These are phyloP conservation scores for Rugalucina vietnamica DNA, from an alignment of 2,888 invertebrate genomes.

Conservation along the genomic window DNA sequence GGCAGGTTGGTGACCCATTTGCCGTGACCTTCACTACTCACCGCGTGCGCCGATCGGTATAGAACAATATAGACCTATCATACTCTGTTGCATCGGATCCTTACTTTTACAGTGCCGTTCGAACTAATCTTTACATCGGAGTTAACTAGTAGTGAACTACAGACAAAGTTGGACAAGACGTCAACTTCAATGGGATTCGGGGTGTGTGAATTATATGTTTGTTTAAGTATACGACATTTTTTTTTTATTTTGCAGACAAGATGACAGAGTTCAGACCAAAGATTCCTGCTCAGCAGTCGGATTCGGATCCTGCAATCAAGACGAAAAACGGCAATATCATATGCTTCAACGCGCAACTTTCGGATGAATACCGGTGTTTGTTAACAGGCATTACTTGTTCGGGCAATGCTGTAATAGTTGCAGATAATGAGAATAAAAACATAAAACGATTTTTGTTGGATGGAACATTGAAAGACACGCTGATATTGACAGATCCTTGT, in stretches of 20 bases:
- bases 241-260: conserved; percentile 18
- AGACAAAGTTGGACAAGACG: background rate
- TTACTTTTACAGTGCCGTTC: background rate
- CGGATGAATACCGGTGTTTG: conserved; percentile 58
- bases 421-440: conserved; percentile 66
- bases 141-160: background rate
- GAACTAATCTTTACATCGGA: background rate
- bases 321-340: background rate
- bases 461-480: conserved; percentile 49
- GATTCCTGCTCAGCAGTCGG: conserved; percentile 46
- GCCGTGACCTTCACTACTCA: too few relatives aligned
- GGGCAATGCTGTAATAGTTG: conserved; percentile 47
- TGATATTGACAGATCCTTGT: conserved; percentile 63
- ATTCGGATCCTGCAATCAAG: conserved; percentile 24
- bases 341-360: conserved; percentile 52
- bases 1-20: too few relatives aligned
- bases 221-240: background rate
- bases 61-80: background rate
- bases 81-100: background rate
- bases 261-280: conserved; percentile 39
- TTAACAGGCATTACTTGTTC: conserved; percentile 59
- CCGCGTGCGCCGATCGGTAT: too few relatives aligned
- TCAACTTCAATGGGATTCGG: background rate
- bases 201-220: background rate
- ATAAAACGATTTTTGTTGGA: conserved; percentile 59